Percentiles rank a stretch among this genome's conserved stretches.
These are phyloP conservation scores for Mionectes olivaceus DNA, from an alignment of 2,797 vertebrate species.

Conservation along the genomic window DNA sequence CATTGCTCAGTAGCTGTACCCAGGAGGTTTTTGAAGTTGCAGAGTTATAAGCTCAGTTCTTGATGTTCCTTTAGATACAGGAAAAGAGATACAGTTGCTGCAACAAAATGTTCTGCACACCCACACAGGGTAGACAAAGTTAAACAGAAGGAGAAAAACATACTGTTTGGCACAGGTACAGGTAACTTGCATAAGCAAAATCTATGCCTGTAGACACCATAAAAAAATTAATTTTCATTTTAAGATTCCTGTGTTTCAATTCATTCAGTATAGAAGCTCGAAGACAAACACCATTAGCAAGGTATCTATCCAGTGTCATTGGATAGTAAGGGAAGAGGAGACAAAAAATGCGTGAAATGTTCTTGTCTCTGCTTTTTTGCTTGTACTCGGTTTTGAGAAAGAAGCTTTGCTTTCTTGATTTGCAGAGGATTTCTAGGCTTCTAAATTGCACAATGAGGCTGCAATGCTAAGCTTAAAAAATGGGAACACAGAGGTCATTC, in stretches of 20 bases:
- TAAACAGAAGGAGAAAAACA: slow-evolving; percentile 28
- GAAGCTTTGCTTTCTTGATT: background rate
- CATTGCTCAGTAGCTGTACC: background rate
- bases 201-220: background rate
- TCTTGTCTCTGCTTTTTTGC: background rate
- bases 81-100: background rate
- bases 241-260: background rate
- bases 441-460: background rate
- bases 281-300: background rate
- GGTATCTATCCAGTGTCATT: background rate
- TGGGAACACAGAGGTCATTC: background rate
- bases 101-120: background rate
- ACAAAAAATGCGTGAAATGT: background rate
- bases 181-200: slow-evolving; percentile 8
- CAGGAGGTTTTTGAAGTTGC: background rate
- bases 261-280: background rate
- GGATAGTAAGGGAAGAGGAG: background rate
- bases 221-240: background rate
- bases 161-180: background rate
- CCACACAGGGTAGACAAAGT: background rate
- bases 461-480: background rate
- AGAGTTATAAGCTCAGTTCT: background rate
- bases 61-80: background rate
- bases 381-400: background rate
- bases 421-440: background rate